A percentile compares a stretch with the other conserved stretches of the same genome.
These are phyloP conservation scores for Aphis craccivora DNA, from an alignment of 1,140 invertebrate genomes.

Conservation along the genomic window DNA sequence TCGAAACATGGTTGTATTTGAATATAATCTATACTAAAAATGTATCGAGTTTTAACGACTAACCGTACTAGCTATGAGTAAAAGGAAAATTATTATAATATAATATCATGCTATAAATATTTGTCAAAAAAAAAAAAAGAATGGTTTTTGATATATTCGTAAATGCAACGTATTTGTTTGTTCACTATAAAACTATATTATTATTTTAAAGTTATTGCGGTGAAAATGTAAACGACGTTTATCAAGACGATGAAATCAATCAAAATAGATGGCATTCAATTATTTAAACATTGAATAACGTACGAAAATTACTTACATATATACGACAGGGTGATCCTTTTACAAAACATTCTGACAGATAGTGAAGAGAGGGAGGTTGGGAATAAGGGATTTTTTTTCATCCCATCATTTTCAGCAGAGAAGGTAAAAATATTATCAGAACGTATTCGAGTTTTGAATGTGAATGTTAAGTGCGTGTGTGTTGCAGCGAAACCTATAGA, in stretches of 20 bases:
- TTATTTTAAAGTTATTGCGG: neutral
- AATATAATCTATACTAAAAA: neutral
- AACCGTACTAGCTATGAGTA: neutral
- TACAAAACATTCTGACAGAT: neutral
- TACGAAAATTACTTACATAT: too few relatives aligned
- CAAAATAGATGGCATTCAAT: too few relatives aligned
- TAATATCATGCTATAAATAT: neutral
- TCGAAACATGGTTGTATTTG: neutral
- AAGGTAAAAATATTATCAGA: neutral
- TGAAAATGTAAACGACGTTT: too few relatives aligned
- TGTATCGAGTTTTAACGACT: neutral
- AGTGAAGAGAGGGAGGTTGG: too few relatives aligned
- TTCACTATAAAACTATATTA: neutral
- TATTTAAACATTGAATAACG: too few relatives aligned
- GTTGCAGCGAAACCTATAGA: conserved; percentile 23
- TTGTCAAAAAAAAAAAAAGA: neutral
- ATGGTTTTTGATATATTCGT: neutral
- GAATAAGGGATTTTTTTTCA: neutral
- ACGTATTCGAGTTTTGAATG: neutral
- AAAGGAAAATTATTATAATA: neutral
- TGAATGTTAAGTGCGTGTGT: neutral
- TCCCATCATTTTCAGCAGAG: neutral
- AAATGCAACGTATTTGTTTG: too few relatives aligned
- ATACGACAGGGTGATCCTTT: too few relatives aligned
- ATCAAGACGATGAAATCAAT: too few relatives aligned